Conservation (phyloP, 2,113 vertebrate species). For the Dipodomys ordii region DNA sequence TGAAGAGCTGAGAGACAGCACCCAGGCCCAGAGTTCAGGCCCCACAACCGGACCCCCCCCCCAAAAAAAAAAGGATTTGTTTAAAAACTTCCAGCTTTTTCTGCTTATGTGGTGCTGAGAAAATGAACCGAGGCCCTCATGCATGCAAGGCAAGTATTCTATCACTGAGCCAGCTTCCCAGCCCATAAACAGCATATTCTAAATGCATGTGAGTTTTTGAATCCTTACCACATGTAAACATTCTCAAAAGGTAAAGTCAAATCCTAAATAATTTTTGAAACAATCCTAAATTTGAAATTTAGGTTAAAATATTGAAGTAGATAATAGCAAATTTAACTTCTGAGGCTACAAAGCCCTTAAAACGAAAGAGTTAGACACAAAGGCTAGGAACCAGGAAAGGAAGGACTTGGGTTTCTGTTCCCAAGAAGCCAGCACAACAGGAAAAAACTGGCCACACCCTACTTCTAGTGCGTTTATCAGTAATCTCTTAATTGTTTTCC, state of each 20-base stretch:
- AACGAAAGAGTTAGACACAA: not conserved
- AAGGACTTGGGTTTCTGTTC: not conserved
- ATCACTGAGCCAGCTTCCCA: too few relatives aligned
- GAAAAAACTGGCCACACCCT: not conserved
- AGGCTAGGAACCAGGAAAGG: not conserved
- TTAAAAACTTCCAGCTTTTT: too few relatives aligned
- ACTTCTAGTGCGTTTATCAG: not conserved
- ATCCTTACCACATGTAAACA: constrained; percentile 1
- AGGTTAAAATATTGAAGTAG: constrained; percentile 11
- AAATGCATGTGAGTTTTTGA: not conserved
- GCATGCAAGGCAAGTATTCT: too few relatives aligned
- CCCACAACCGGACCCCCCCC: too few relatives aligned
- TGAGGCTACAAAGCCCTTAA: not conserved
- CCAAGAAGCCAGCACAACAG: constrained; percentile 7
- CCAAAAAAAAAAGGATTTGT: too few relatives aligned
- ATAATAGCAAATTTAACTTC: not conserved
- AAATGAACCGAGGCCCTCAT: too few relatives aligned
- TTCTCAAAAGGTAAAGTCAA: constrained; percentile 41
- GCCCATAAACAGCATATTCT: not conserved
- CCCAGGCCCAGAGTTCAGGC: too few relatives aligned
- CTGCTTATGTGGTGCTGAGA: too few relatives aligned
- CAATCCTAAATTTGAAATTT: constrained; percentile 7
- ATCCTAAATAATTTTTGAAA: not conserved
- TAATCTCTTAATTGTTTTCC: constrained; percentile 9
- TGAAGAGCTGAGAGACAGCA: too few relatives aligned